phyloP scores from a whole-genome alignment of 2,113 vertebrate species.

The Silurus asotus region DNA sequence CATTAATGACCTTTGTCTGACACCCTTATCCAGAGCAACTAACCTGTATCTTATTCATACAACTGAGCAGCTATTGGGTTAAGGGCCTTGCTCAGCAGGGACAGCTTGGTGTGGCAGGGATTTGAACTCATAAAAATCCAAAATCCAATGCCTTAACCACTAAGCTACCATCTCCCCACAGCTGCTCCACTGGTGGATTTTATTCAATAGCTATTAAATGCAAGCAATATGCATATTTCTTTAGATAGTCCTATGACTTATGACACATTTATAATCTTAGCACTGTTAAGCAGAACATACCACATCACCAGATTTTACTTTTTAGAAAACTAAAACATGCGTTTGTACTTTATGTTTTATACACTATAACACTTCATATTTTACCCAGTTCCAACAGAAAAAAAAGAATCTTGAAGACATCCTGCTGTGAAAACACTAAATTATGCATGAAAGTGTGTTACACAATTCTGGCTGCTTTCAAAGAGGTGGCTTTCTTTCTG shows the following conservation, averaged over 20 bases:
- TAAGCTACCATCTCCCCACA: no score
- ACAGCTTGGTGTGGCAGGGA: no score
- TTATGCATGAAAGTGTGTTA: slow-evolving; percentile 29
- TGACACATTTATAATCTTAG: neutral
- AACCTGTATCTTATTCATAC: no score
- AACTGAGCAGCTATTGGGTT: no score
- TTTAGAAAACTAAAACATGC: neutral
- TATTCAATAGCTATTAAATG: neutral
- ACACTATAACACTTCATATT: neutral
- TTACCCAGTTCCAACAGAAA: neutral
- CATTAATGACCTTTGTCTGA: no score
- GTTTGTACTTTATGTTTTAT: slow-evolving; percentile 18
- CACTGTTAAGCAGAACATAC: neutral
- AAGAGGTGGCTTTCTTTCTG: neutral
- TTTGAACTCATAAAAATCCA: no score
- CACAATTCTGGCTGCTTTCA: neutral
- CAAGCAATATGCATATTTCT: neutral
- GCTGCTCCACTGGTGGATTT: neutral
- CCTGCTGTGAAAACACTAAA: slow-evolving; percentile 29
- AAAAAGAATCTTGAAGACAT: slow-evolving; percentile 5
- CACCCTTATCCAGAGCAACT: no score
- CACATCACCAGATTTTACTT: neutral
- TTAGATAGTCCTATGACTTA: neutral
- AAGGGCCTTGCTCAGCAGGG: no score
- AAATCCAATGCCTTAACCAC: no score